A percentile compares a stretch with the other conserved stretches of the same genome.
Evolutionary conservation across 2,797 vertebrate genomes (phyloP).

Genomic region (Sebastes matsubarae): DNA sequence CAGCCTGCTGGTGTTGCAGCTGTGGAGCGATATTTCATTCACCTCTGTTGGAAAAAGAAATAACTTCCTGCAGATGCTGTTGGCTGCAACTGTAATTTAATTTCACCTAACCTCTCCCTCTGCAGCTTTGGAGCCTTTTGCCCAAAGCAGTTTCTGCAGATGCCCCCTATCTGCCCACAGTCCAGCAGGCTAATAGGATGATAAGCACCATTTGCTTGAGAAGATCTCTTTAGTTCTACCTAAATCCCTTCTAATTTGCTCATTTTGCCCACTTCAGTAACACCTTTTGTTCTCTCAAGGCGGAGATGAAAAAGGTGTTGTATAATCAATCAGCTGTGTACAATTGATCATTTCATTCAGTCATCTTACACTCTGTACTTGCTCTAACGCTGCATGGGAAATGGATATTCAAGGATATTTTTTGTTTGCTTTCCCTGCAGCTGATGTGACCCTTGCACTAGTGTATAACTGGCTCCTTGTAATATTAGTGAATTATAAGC

Average conservation of each 20-base stretch:
- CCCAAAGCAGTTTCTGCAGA: slow-evolving; percentile 30
- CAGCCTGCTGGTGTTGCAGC: background rate
- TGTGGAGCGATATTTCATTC: background rate
- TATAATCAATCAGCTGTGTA: slow-evolving; percentile 52
- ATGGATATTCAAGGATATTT: background rate
- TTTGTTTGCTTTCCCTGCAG: background rate
- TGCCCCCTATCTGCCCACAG: slow-evolving; percentile 37
- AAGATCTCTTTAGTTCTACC: slow-evolving; percentile 61
- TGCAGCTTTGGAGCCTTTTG: slow-evolving; percentile 1
- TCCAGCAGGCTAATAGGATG: slow-evolving; percentile 59
- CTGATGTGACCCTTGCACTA: background rate
- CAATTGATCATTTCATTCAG: slow-evolving; percentile 7
- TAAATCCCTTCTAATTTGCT: slow-evolving; percentile 60
- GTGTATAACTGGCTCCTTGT: background rate
- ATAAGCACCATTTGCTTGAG: slow-evolving; percentile 64
- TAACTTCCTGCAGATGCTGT: background rate
- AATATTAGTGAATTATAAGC: slow-evolving; percentile 13
- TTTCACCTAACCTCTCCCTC: slow-evolving; percentile 26
- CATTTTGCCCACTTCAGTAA: slow-evolving; percentile 22
- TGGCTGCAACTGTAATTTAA: slow-evolving; percentile 33
- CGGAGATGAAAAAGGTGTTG: slow-evolving; percentile 11
- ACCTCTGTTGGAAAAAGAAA: background rate
- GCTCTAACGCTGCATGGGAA: background rate
- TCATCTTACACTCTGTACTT: background rate
- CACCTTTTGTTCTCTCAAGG: slow-evolving; percentile 40